phyloP scores from a whole-genome alignment of 2,888 invertebrate genomes.

The Chironomus tentans region DNA sequence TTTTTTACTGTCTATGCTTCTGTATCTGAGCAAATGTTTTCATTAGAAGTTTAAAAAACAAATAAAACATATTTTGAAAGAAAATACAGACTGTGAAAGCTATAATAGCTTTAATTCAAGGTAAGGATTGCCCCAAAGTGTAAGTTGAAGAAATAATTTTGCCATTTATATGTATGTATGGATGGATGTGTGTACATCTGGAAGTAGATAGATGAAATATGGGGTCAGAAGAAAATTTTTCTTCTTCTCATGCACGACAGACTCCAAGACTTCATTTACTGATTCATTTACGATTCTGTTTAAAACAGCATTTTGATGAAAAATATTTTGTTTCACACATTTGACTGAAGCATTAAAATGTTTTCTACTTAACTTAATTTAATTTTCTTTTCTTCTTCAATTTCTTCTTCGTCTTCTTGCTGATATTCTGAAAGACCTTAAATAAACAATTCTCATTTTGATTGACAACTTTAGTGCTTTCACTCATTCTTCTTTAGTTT shows the following conservation, averaged over 20 bases:
- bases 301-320: not conserved
- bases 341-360: not conserved
- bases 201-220: not conserved
- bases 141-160: not conserved
- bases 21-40: constrained; percentile 18
- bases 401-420: not conserved
- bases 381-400: constrained; percentile 11
- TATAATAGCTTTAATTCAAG: constrained; percentile 25
- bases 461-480: constrained; percentile 26
- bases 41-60: constrained; percentile 26
- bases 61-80: constrained; percentile 26
- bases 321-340: constrained; percentile 18
- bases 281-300: not conserved
- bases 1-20: not conserved
- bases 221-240: not conserved
- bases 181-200: constrained; percentile 3
- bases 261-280: not conserved
- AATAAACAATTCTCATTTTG: constrained; percentile 18
- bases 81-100: constrained; percentile 18
- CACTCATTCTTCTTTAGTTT: not conserved
- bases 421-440: not conserved
- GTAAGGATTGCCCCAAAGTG: constrained; percentile 14
- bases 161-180: not conserved
- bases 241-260: not conserved
- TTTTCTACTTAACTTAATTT: constrained; percentile 25